Conservation (phyloP, 2,797 vertebrate species). For the Toxotes lorentzi region DNA sequence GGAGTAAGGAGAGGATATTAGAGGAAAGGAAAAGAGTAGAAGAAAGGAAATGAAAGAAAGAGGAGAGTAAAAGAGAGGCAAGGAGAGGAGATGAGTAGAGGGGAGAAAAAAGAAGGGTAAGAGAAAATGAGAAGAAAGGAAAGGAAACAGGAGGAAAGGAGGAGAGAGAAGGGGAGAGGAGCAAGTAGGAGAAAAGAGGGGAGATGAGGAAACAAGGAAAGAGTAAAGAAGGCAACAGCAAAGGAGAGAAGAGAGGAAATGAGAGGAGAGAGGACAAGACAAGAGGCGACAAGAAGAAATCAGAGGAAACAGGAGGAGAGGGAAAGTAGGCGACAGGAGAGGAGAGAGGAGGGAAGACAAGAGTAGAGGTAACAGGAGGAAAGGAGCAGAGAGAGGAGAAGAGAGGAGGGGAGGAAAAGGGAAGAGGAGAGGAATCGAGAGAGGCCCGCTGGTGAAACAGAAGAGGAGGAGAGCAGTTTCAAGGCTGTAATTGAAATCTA, state of each 20-base stretch:
- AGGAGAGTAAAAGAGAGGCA: too few species aligned
- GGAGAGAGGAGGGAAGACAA: background rate
- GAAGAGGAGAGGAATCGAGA: background rate
- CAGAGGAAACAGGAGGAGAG: background rate
- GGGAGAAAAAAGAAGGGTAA: background rate
- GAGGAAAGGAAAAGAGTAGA: background rate
- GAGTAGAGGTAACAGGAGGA: background rate
- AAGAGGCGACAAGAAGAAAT: rapidly evolving
- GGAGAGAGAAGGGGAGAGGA: too few species aligned
- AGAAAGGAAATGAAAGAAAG: background rate
- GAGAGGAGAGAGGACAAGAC: background rate
- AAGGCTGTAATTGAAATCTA: constrained; percentile 86
- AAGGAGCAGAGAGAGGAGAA: background rate
- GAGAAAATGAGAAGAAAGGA: too few species aligned
- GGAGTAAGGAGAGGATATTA: too few species aligned
- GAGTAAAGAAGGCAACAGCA: background rate
- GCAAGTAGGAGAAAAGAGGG: too few species aligned
- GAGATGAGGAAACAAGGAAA: background rate
- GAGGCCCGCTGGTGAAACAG: constrained; percentile 52
- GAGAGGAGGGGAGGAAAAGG: background rate
- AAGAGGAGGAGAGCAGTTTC: constrained; percentile 71
- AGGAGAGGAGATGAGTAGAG: background rate
- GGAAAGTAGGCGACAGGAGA: background rate
- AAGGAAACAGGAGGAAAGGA: rapidly evolving
- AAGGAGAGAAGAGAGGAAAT: too few species aligned